Evolutionary conservation across 2,797 vertebrate species (phyloP).

Genomic region (Merluccius polli): DNA sequence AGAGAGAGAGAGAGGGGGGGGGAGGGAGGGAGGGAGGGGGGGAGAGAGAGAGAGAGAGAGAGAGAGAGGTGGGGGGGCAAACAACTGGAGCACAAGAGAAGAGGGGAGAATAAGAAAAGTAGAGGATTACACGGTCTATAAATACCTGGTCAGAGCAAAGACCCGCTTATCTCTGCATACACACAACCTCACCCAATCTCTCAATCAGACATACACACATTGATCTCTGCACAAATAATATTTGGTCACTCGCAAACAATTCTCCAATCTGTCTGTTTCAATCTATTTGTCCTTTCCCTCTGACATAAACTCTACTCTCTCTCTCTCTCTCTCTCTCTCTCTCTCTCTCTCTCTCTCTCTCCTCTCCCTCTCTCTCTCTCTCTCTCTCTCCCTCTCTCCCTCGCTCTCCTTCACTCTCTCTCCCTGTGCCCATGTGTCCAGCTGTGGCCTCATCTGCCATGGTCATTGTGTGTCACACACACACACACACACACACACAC

Average conservation of each 20-base stretch:
- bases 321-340: constrained; percentile 19
- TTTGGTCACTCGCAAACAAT: constrained; percentile 20
- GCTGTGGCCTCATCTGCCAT: constrained; percentile 55
- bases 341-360: constrained; percentile 17
- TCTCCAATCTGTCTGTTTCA: constrained; percentile 30
- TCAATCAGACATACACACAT: constrained; percentile 17
- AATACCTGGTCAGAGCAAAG: constrained; percentile 47
- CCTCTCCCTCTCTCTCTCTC: constrained; percentile 6
- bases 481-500: too few relatives aligned
- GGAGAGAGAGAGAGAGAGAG: background rate
- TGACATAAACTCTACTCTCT: constrained; percentile 11
- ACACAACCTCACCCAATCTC: constrained; percentile 11
- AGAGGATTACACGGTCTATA: constrained; percentile 55
- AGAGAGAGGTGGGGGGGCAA: constrained; percentile 24
- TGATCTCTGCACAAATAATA: background rate
- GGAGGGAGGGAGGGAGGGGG: constrained; percentile 26
- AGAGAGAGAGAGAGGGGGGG: constrained; percentile 10
- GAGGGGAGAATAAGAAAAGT: constrained; percentile 3
- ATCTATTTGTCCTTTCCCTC: constrained; percentile 29
- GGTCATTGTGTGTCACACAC: constrained; percentile 26
- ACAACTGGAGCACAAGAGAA: constrained; percentile 8
- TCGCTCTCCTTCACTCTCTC: constrained; percentile 11
- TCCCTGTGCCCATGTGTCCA: constrained; percentile 38
- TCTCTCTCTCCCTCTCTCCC: constrained; percentile 15
- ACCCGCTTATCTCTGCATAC: constrained; percentile 33